A percentile compares a stretch with the other conserved stretches of the same genome.
phyloP scores from a whole-genome alignment of 2,888 invertebrate species.

The Pherbina coryleti region DNA sequence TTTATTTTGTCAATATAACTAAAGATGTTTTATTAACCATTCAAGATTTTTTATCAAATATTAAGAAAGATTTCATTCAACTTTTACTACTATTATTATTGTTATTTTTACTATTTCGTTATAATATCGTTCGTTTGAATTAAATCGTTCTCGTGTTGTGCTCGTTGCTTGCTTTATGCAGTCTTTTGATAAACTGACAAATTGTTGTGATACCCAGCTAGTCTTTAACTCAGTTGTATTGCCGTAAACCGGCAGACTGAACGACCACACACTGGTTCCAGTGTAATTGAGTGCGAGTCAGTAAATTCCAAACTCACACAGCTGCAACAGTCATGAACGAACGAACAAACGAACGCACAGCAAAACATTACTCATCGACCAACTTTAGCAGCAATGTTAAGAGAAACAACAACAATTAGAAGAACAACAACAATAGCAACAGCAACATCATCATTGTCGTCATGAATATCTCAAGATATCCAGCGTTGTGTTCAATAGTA shows the following conservation, averaged over 20 bases:
- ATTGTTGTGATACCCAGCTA: neutral
- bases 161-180: slow-evolving; percentile 26
- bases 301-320: slow-evolving; percentile 10
- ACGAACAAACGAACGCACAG: neutral
- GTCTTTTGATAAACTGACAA: slow-evolving; percentile 22
- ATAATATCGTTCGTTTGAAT: neutral
- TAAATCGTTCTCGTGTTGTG: neutral
- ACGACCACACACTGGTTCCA: slow-evolving; percentile 9
- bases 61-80: too few relatives aligned
- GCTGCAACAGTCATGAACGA: neutral
- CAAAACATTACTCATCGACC: slow-evolving; percentile 16
- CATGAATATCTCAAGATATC: slow-evolving; percentile 1
- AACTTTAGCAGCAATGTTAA: neutral
- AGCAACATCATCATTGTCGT: neutral
- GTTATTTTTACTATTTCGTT: neutral
- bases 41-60: too few relatives aligned
- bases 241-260: neutral
- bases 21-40: too few relatives aligned
- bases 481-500: neutral
- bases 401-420: neutral
- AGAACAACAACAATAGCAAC: neutral
- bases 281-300: slow-evolving; percentile 8
- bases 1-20: too few relatives aligned
- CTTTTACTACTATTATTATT: neutral
- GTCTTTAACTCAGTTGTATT: slow-evolving; percentile 4